Percentiles rank a stretch among this genome's conserved stretches.
These are phyloP conservation scores for Laothoe populi DNA, from an alignment of 2,888 invertebrate species.

Conservation along the genomic window DNA sequence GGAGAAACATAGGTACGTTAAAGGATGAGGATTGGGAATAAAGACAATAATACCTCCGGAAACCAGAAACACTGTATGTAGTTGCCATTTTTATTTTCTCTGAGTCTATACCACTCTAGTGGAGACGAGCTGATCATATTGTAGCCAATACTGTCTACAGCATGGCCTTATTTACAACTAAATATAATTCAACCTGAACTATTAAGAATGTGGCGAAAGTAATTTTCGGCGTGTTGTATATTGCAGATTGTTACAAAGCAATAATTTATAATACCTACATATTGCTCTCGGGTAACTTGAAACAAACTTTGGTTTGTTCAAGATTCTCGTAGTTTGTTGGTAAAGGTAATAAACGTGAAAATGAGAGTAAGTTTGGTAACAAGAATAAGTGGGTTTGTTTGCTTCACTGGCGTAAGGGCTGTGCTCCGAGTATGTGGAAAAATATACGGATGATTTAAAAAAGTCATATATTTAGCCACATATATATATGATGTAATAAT, in stretches of 20 bases:
- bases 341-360: slow-evolving; percentile 17
- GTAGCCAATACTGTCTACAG: too few relatives aligned
- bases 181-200: not conserved
- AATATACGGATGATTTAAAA: not conserved
- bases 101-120: too few relatives aligned
- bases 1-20: too few relatives aligned
- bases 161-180: not conserved
- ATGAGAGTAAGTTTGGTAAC: slow-evolving; percentile 1
- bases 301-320: slow-evolving; percentile 4
- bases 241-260: slow-evolving; percentile 6
- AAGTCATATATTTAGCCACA: too few relatives aligned
- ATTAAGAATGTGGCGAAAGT: not conserved
- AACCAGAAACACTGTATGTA: too few relatives aligned
- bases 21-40: too few relatives aligned
- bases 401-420: not conserved
- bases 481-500: too few relatives aligned
- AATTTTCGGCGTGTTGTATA: not conserved
- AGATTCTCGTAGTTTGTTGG: slow-evolving; percentile 1
- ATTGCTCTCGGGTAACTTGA: not conserved
- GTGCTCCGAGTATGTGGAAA: not conserved
- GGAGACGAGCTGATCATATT: too few relatives aligned
- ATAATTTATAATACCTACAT: slow-evolving; percentile 19
- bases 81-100: too few relatives aligned
- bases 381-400: not conserved
- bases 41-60: too few relatives aligned